These are phyloP conservation scores for Sula dactylatra DNA, from an alignment of 2,113 vertebrate species.

Conservation along the genomic window DNA sequence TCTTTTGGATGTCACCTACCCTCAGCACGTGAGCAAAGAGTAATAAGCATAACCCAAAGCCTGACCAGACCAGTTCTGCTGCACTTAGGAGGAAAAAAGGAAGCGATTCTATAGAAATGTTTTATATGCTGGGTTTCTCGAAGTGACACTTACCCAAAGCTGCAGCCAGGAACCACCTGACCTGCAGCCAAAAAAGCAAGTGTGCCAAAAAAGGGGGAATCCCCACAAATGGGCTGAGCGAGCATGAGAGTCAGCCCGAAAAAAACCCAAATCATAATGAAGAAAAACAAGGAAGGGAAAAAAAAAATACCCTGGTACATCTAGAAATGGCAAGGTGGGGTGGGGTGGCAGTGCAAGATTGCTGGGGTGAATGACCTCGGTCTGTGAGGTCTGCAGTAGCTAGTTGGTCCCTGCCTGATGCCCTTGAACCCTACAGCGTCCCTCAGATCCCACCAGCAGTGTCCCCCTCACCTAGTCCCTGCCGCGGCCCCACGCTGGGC, in stretches of 20 bases:
- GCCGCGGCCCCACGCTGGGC: neutral
- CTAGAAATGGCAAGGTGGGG: neutral
- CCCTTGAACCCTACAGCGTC: neutral
- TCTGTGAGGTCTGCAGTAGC: neutral
- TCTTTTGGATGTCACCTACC: neutral
- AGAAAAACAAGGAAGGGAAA: too few species aligned
- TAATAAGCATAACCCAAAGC: neutral
- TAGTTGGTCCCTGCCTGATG: neutral
- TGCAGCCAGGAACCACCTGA: fast-evolving
- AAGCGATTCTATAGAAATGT: neutral
- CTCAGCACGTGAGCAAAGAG: neutral
- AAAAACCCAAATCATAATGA: neutral
- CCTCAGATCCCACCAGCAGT: neutral
- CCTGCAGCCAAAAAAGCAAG: neutral
- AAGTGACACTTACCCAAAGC: neutral
- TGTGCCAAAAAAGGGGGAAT: too few species aligned
- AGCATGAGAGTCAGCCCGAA: neutral
- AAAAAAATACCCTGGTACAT: neutral
- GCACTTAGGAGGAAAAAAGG: neutral
- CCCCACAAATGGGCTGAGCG: neutral
- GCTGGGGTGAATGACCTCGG: neutral
- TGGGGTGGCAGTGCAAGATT: neutral
- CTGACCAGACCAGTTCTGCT: neutral
- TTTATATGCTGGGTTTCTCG: neutral
- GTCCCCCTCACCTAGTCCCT: neutral